Percentiles rank a stretch among this genome's conserved stretches.
phyloP scores from a whole-genome alignment of 2,113 vertebrate species.

The Actenoides hombroni region DNA sequence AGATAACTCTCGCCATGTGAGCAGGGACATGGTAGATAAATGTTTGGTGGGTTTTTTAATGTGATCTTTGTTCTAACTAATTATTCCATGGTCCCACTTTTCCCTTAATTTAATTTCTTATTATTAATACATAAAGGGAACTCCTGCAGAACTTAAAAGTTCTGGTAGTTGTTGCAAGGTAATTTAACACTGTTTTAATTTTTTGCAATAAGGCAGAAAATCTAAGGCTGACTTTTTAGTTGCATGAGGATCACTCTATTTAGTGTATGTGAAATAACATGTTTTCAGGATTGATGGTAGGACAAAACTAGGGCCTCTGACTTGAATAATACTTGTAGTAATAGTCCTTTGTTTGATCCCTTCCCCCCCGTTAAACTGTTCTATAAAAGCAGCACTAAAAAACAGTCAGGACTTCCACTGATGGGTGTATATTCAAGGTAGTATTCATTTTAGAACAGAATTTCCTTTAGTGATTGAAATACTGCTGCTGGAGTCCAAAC shows the following conservation, averaged over 20 bases:
- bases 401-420: neutral
- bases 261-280: neutral
- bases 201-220: neutral
- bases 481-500: neutral
- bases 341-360: neutral
- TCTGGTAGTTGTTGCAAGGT: neutral
- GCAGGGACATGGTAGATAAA: neutral
- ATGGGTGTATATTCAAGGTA: neutral
- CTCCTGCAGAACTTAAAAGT: neutral
- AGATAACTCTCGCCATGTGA: neutral
- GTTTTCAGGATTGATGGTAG: neutral
- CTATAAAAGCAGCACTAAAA: neutral
- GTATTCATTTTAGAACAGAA: neutral
- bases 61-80: neutral
- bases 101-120: neutral
- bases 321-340: neutral
- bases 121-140: neutral
- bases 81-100: neutral
- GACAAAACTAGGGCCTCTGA: neutral
- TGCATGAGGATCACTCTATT: neutral
- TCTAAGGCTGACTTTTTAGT: neutral
- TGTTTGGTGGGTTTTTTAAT: neutral
- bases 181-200: neutral
- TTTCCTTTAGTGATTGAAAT: neutral
- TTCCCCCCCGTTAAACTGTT: neutral